Evolutionary conservation across 64 coral and sea anemone species (phyloP).

Genomic region (Pachyseris speciosa): DNA sequence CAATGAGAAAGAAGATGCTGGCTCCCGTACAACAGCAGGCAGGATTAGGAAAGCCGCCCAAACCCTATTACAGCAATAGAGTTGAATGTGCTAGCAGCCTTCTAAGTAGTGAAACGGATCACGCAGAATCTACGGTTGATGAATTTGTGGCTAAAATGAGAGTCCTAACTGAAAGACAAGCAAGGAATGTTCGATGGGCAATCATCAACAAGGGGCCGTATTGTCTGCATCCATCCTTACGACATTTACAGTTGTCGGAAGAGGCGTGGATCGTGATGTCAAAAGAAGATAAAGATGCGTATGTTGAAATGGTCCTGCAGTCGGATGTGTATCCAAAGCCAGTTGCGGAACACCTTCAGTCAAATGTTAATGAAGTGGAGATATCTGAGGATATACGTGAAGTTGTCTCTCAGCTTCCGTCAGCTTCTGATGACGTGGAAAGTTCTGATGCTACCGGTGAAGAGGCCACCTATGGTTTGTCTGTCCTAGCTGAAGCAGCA

Average conservation of each 20-base stretch:
- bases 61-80: slow-evolving; percentile 12
- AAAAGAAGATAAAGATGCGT: slow-evolving; percentile 11
- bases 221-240: not conserved
- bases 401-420: not conserved
- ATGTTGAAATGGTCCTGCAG: slow-evolving; percentile 11
- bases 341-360: not conserved
- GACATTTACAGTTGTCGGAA: not conserved
- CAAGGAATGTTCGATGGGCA: slow-evolving; percentile 44
- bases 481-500: slow-evolving; percentile 7
- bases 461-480: not conserved
- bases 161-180: slow-evolving; percentile 31
- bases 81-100: slow-evolving; percentile 56
- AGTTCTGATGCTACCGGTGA: not conserved
- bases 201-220: slow-evolving; percentile 15
- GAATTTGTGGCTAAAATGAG: slow-evolving; percentile 22
- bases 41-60: slow-evolving; percentile 22
- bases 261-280: slow-evolving; percentile 8
- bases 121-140: not conserved
- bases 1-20: not conserved
- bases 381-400: not conserved
- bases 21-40: slow-evolving; percentile 11
- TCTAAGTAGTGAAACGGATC: slow-evolving; percentile 37
- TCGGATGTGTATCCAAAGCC: not conserved
- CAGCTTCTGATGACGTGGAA: not conserved
- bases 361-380: not conserved